Conservation (phyloP, 1,140 invertebrate species). For the Cherax destructor region DNA sequence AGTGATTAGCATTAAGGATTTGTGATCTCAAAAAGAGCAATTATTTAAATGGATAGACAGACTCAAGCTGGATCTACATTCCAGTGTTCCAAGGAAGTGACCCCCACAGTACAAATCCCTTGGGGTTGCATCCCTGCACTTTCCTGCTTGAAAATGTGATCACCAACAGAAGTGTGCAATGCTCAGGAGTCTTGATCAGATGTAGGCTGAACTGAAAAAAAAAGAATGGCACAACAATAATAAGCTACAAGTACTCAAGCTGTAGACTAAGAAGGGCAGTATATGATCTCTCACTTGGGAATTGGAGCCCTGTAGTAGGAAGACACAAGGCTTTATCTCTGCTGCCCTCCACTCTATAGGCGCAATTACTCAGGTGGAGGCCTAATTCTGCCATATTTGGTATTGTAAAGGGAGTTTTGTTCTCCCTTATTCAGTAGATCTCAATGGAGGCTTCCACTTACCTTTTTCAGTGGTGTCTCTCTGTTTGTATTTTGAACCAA, state of each 20-base stretch:
- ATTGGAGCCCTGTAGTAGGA: constrained; percentile 45
- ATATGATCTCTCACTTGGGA: constrained; percentile 24
- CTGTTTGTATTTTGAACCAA: constrained; percentile 60
- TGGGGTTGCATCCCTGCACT: constrained; percentile 57
- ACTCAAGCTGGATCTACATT: constrained; percentile 56
- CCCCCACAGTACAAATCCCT: constrained; percentile 67
- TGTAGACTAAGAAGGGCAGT: constrained; percentile 39
- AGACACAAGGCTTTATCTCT: constrained; percentile 18
- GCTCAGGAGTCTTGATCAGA: constrained; percentile 64
- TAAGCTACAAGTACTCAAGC: constrained; percentile 44
- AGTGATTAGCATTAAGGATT: constrained; percentile 63
- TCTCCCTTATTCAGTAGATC: constrained; percentile 41
- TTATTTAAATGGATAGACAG: constrained; percentile 44
- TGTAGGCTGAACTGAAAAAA: constrained; percentile 23
- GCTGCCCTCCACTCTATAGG: constrained; percentile 30
- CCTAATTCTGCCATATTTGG: constrained; percentile 31
- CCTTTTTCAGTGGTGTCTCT: constrained; percentile 34
- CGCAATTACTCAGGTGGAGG: constrained; percentile 43
- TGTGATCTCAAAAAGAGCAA: constrained; percentile 64
- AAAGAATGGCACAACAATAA: constrained; percentile 36
- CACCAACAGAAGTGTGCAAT: constrained; percentile 55
- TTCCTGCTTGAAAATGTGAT: constrained; percentile 54
- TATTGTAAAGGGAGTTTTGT: constrained; percentile 50
- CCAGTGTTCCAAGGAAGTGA: constrained; percentile 60
- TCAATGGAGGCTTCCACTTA: constrained; percentile 43